Evolutionary conservation across 1,140 invertebrate species (phyloP), one percentile per base, ranked within the genome.

Genomic region (Drosophila nannoptera): DNA sequence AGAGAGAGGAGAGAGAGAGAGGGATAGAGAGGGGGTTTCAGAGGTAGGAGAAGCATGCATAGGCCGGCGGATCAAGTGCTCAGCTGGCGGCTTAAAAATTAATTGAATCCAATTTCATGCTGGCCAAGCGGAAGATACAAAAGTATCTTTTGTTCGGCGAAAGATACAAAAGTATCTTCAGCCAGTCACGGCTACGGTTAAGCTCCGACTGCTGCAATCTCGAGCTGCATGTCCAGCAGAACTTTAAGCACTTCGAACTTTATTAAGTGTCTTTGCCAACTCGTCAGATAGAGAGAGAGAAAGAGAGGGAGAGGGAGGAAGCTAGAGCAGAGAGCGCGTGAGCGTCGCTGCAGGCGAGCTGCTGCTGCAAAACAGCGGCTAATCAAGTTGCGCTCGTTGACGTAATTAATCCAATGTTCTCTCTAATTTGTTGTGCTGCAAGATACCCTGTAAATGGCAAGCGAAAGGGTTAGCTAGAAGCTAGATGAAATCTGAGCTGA

Each of bases 391-490:
- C 48, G 66, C 56, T 84, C 67, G 68, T 83, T 69, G 71, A 50
- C 48, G 54, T 83, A 84, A 83, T 83, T 83, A 83, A 83, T 73
- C 78, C 65, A 65, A 69, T 80, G 73, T 59, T 64, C 45, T 40
- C 53, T 60, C 67, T 52, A 62, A 75, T 78, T 83, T 81, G 66
- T 73, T 78, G 54, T 64, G 64, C 11, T 61, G 22, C 4, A 33
- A 22, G 3, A 46, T 58, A 52, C 53, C 46, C 52, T 65, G 43
- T 14, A 16, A 29, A 8, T 7, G 42, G 12, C 0, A 4, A 0
- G 8, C 2, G 35, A 35, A 14, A 5, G 33, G 42, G 1, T 8
- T 42, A 53, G 9, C 9, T 9, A 16, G 12, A 1, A 22, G 22
- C 22, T 22, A 22, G 22, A 2, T 22, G 22, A 22, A 22, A 2